A percentile compares a stretch with the other conserved stretches of the same genome.
These are phyloP conservation scores for Hybognathus amarus DNA, from an alignment of 2,797 vertebrate species.

Conservation along the genomic window DNA sequence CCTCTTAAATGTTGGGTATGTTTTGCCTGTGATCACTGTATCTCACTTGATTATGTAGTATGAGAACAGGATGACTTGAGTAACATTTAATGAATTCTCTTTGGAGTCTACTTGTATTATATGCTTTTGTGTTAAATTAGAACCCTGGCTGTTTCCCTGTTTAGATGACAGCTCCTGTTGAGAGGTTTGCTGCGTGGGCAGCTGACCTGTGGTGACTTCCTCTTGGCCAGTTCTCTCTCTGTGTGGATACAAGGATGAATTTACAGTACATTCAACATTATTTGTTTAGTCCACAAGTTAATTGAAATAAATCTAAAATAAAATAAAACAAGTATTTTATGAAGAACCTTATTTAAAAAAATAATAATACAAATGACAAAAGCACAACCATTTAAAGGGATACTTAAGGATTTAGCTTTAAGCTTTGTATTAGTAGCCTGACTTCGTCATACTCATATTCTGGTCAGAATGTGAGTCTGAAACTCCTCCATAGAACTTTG, in stretches of 20 bases:
- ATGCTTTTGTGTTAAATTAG: background rate
- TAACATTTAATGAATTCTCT: background rate
- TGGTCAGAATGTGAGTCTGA: too few relatives aligned
- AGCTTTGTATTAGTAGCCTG: too few relatives aligned
- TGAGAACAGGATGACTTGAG: background rate
- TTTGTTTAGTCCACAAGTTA: too few relatives aligned
- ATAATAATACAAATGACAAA: background rate
- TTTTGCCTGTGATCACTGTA: slow-evolving; percentile 45
- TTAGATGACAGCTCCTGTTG: slow-evolving; percentile 3
- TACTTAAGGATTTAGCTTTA: too few relatives aligned
- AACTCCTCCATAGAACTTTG: too few relatives aligned
- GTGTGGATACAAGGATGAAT: background rate
- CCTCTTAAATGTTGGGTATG: slow-evolving; percentile 9
- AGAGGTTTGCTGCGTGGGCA: slow-evolving; percentile 28
- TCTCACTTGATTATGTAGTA: slow-evolving; percentile 11
- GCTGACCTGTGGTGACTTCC: slow-evolving; percentile 31
- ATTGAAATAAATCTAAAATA: slow-evolving; percentile 5
- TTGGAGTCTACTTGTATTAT: background rate
- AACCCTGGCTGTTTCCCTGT: background rate
- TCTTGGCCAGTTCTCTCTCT: background rate
- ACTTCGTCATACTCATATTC: too few relatives aligned
- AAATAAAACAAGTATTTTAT: background rate
- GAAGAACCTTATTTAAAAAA: background rate
- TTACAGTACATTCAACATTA: background rate
- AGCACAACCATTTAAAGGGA: background rate